Conservation (phyloP, 2,113 vertebrate species). For the Rhabdornis inornatus region DNA sequence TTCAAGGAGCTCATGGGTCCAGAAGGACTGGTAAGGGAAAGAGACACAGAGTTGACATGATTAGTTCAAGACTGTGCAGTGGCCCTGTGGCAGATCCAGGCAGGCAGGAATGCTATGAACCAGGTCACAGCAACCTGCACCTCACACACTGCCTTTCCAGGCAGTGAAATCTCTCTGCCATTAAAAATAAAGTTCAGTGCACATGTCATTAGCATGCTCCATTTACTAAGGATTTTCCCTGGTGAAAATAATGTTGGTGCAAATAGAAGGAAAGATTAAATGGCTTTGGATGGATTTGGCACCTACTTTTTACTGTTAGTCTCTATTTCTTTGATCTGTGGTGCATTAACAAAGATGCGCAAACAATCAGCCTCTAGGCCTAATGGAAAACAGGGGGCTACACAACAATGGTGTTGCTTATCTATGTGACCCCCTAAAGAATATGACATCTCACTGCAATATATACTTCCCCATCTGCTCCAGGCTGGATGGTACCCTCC, state of each 20-base stretch:
- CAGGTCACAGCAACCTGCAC: neutral
- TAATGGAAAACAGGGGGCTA: neutral
- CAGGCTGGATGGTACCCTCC: neutral
- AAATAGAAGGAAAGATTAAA: slow-evolving; percentile 25
- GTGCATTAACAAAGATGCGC: neutral
- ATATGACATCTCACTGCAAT: neutral
- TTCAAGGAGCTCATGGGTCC: neutral
- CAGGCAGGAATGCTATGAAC: neutral
- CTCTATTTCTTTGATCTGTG: neutral
- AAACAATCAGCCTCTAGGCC: neutral
- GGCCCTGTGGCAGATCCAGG: neutral
- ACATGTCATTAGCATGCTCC: neutral
- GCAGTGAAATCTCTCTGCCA: neutral
- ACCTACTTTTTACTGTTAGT: neutral
- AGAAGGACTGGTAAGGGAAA: neutral
- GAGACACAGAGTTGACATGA: neutral
- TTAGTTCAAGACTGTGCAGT: neutral
- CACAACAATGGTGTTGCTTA: neutral
- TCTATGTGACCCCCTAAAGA: neutral
- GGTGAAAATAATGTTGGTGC: slow-evolving; percentile 27
- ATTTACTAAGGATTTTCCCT: slow-evolving; percentile 21
- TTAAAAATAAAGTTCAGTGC: slow-evolving; percentile 17
- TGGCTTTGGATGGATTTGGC: neutral
- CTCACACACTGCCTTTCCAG: neutral
- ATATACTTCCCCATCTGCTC: neutral